A percentile compares a stretch with the other conserved stretches of the same genome.
Conservation (phyloP, 2,113 vertebrate species). For the Triplophysa tibetana region DNA sequence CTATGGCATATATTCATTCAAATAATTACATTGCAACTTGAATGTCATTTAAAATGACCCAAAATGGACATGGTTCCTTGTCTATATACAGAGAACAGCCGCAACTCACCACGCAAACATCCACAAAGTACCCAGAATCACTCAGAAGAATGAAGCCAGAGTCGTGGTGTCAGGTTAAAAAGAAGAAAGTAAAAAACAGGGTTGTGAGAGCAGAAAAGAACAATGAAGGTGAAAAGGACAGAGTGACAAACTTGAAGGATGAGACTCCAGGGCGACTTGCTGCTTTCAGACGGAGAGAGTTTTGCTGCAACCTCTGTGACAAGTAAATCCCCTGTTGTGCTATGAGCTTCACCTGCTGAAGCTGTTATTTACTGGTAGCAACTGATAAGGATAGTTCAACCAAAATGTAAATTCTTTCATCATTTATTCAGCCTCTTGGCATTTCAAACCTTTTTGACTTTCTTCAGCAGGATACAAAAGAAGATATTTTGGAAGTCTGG, state of each 20-base stretch:
- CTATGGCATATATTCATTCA: background rate
- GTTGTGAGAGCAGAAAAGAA: background rate
- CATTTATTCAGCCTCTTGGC: too few relatives aligned
- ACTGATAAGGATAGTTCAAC: too few relatives aligned
- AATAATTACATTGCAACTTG: too few relatives aligned
- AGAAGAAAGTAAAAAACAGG: slow-evolving; percentile 38
- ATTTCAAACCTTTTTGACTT: too few relatives aligned
- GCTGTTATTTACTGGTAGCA: too few relatives aligned
- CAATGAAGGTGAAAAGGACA: background rate
- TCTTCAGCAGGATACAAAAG: too few relatives aligned
- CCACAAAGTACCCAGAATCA: slow-evolving; percentile 33
- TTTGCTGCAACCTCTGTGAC: slow-evolving; percentile 64
- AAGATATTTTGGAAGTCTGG: too few relatives aligned
- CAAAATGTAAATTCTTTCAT: too few relatives aligned
- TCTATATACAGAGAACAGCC: slow-evolving; percentile 23
- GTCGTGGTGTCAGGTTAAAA: slow-evolving; percentile 37
- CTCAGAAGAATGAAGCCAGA: slow-evolving; percentile 29
- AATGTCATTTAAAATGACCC: too few relatives aligned
- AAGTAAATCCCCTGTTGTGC: slow-evolving; percentile 55
- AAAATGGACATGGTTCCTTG: background rate
- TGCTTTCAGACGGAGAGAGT: slow-evolving; percentile 44
- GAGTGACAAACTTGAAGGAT: slow-evolving; percentile 2
- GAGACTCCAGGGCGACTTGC: slow-evolving; percentile 25
- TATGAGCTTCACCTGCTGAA: too few relatives aligned
- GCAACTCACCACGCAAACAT: slow-evolving; percentile 2